Conservation (phyloP, 2,888 invertebrate genomes). For the Drosophila prolongata region DNA sequence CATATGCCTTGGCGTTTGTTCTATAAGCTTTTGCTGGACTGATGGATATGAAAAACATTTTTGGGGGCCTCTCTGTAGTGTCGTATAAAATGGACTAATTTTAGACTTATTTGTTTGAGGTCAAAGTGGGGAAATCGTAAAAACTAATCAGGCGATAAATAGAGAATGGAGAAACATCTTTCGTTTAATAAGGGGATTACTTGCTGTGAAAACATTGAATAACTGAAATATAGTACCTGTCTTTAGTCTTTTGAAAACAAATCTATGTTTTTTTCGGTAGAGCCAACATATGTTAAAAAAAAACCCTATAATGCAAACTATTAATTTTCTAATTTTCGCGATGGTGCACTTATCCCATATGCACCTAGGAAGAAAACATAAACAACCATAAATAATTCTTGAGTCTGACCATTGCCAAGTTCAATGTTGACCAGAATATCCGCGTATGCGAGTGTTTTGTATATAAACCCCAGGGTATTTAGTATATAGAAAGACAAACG, state of each 20-base stretch:
- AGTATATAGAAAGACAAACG: constrained; percentile 35
- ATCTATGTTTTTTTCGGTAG: too few species aligned
- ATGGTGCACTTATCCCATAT: not conserved
- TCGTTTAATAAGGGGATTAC: not conserved
- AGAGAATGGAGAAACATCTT: not conserved
- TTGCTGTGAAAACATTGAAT: too few species aligned
- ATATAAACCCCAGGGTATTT: constrained; percentile 17
- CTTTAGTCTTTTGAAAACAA: too few species aligned
- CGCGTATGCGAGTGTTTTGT: constrained; percentile 14
- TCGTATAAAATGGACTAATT: constrained; percentile 13
- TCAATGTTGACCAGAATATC: constrained; percentile 24
- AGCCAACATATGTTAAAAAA: too few species aligned
- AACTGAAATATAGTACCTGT: too few species aligned
- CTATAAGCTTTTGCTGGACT: constrained; percentile 10
- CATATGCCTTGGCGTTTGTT: constrained; percentile 1
- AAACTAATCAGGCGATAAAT: not conserved
- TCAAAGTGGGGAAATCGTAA: not conserved
- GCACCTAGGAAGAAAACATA: constrained; percentile 27
- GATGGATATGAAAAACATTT: constrained; percentile 5
- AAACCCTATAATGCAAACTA: not conserved
- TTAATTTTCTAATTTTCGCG: constrained; percentile 7
- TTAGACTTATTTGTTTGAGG: constrained; percentile 20
- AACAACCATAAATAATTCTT: constrained; percentile 40
- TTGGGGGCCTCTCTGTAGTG: not conserved
- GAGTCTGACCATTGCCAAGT: constrained; percentile 43